These are phyloP conservation scores for Platycnemis pennipes DNA, from an alignment of 2,888 invertebrate species.

Conservation along the genomic window DNA sequence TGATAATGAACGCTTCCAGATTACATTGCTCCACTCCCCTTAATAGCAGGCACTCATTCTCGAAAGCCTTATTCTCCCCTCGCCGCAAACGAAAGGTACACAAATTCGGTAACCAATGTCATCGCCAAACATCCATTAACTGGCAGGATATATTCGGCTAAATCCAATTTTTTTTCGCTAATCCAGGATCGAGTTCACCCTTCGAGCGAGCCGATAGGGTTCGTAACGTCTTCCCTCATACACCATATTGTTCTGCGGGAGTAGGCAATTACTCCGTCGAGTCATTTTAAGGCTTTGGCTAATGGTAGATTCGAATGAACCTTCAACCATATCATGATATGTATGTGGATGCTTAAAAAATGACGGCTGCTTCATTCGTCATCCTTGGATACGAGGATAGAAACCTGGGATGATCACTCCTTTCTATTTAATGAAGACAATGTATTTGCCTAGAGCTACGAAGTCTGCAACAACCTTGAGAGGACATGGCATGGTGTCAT, in stretches of 20 bases:
- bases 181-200: background rate
- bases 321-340: no score
- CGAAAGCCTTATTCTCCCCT: background rate
- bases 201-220: background rate
- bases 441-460: no score
- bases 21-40: background rate
- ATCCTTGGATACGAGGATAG: no score
- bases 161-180: background rate
- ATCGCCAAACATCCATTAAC: slow-evolving; percentile 36
- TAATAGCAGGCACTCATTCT: slow-evolving; percentile 15
- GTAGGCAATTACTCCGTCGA: background rate
- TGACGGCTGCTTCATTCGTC: no score
- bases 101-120: slow-evolving; percentile 19
- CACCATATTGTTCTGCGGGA: background rate
- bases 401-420: no score
- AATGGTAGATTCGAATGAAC: no score
- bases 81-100: background rate
- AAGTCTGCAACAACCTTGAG: no score
- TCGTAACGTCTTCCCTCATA: background rate
- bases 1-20: background rate
- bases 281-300: background rate
- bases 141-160: background rate
- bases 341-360: no score
- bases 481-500: no score
- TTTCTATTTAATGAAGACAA: no score